Evolutionary conservation across 2,888 invertebrate genomes (phyloP).

Genomic region (Periphyllus acericola): DNA sequence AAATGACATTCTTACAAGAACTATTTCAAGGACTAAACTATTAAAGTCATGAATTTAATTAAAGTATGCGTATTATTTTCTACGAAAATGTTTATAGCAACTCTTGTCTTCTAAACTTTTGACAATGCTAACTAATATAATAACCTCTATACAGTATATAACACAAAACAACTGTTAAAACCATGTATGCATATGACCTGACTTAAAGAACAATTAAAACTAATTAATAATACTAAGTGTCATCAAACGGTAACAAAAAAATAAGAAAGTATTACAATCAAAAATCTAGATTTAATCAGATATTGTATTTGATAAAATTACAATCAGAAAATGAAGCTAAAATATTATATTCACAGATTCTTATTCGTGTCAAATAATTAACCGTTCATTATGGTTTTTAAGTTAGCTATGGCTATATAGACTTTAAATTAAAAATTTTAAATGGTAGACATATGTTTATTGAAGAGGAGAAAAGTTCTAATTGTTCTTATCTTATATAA

Average conservation of each 20-base stretch:
- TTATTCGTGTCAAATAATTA: no score
- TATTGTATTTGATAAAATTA: no score
- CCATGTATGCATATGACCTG: neutral
- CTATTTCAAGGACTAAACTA: neutral
- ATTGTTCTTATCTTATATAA: no score
- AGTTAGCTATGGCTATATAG: no score
- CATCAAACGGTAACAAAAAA: neutral
- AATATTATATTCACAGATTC: no score
- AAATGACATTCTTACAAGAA: neutral
- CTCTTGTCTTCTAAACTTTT: neutral
- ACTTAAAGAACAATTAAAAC: neutral
- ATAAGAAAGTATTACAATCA: no score
- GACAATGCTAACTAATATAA: neutral
- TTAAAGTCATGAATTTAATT: neutral
- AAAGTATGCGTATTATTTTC: neutral
- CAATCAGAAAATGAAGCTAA: no score
- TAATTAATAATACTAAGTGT: neutral
- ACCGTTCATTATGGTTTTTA: no score
- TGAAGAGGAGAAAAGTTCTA: no score
- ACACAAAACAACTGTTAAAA: neutral
- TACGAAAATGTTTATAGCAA: neutral
- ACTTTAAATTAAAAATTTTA: no score
- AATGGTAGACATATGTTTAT: no score
- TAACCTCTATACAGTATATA: neutral
- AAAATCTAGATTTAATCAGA: no score